These are phyloP conservation scores for Psophia crepitans DNA, from an alignment of 2,113 vertebrate genomes.

Conservation along the genomic window DNA sequence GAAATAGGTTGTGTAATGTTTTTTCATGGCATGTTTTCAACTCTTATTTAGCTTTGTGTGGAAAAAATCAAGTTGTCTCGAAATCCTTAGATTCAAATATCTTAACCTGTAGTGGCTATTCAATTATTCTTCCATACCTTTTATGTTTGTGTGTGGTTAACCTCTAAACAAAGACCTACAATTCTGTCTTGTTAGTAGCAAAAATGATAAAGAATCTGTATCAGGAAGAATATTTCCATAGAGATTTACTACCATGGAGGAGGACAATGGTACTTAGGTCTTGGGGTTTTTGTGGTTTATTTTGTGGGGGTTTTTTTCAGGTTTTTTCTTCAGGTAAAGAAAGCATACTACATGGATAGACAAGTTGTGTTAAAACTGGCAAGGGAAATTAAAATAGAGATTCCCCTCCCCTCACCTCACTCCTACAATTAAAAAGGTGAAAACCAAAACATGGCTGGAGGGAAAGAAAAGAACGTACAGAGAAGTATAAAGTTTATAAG, in stretches of 20 bases:
- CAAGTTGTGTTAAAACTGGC: neutral
- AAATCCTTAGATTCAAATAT: neutral
- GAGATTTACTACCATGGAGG: neutral
- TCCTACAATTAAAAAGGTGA: neutral
- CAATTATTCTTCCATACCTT: neutral
- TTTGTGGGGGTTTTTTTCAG: too few relatives aligned
- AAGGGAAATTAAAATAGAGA: neutral
- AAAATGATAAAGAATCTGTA: neutral
- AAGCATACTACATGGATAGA: neutral
- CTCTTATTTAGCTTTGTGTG: neutral
- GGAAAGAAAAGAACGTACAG: neutral
- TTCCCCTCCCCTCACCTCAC: rapidly evolving
- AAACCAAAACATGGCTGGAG: neutral
- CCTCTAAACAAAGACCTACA: neutral
- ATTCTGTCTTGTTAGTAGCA: neutral
- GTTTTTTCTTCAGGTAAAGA: neutral
- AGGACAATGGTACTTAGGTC: neutral
- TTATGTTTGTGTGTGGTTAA: neutral
- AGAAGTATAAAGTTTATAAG: neutral
- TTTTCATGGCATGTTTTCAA: neutral
- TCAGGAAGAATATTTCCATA: neutral
- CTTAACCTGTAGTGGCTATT: neutral
- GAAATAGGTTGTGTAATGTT: neutral
- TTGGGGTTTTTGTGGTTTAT: neutral
- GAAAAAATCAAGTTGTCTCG: neutral